Base-by-base conservation (phyloP, 2,797 vertebrate genomes). In the Pithecia hirsuta region DNA sequence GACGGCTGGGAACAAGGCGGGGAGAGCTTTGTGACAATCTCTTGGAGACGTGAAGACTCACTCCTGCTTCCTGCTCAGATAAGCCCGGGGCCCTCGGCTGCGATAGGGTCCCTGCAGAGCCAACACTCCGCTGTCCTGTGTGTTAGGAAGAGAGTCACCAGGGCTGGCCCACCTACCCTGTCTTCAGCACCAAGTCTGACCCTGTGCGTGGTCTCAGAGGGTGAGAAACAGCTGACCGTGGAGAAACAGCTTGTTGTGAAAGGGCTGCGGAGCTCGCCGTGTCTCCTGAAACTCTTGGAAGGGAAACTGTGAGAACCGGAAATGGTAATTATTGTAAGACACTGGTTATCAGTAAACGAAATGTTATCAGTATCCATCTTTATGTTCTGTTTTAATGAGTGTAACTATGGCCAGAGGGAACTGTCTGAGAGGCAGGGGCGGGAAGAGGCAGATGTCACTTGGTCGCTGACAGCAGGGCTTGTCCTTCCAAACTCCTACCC, bases 41-140 rank as follows among this genome's bases (percentile, higher is more conserved):
- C 10, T 41, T 6, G 14, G 57, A 17, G 26, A 41, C 3, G 4
- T 0, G 1, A 30, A 15, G 1, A 7, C 41, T 57, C 59, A 12
- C 33, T 30, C 36, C 36, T 26, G 39, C 50, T 57, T 33, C 30
- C 28, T 12, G 5, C 46, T 57, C 67, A n/a, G n/a, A 30, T 2
- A 3, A 24, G 67, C 41, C 12, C 41, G 0, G 64, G 74, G 75
- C 26, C 55, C 5, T 50, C 0, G 2, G 36, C 4, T 14, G 12
- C 26, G 4, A 26, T 41, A 7, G 36, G 12, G 11, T 36, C 13
- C 7, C 17, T 0, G 11, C 22, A 33, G 6, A 20, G 61, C 39
- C 20, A 1, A 26, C 2, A 1, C 19, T 1, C 33, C 1, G 0
- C 1, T 14, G 72, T 46, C 33, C 59, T 15, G 44, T 5, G 1